These are phyloP conservation scores for Tupaia tana DNA, from an alignment of 2,113 vertebrate species.

Conservation along the genomic window DNA sequence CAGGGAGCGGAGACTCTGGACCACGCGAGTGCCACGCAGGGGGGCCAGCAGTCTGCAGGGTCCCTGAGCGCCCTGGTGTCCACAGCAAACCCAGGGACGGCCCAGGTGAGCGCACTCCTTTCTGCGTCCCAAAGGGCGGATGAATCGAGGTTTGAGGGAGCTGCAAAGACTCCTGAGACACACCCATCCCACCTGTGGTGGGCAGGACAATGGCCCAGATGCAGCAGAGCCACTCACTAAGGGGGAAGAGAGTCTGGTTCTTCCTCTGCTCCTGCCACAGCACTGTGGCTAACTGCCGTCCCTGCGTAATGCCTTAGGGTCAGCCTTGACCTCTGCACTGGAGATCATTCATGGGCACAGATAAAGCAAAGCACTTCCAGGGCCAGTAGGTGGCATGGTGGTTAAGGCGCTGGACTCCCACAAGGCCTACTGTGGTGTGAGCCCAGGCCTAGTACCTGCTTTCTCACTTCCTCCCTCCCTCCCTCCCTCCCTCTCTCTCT, in stretches of 20 bases:
- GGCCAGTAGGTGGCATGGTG: no score
- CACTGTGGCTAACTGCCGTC: background rate
- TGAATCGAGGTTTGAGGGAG: background rate
- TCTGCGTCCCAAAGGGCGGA: background rate
- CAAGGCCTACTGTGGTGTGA: no score
- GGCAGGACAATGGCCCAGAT: background rate
- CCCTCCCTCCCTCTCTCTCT: no score
- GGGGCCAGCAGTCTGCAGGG: background rate
- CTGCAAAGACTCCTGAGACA: background rate
- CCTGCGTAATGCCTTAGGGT: background rate
- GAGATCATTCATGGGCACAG: background rate
- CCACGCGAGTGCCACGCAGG: accelerated
- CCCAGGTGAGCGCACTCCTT: no score
- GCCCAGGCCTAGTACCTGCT: no score
- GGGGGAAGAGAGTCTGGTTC: background rate
- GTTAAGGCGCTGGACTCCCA: no score
- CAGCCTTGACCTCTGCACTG: background rate
- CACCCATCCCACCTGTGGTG: background rate
- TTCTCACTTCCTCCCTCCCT: no score
- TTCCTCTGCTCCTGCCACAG: background rate
- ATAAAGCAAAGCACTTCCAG: no score
- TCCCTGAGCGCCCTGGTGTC: background rate
- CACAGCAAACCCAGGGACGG: background rate
- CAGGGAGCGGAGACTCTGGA: background rate
- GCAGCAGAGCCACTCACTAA: background rate